A percentile compares a stretch with the other conserved stretches of the same genome.
These are phyloP conservation scores for Phania funesta DNA, from an alignment of 2,888 invertebrate genomes.

Conservation along the genomic window DNA sequence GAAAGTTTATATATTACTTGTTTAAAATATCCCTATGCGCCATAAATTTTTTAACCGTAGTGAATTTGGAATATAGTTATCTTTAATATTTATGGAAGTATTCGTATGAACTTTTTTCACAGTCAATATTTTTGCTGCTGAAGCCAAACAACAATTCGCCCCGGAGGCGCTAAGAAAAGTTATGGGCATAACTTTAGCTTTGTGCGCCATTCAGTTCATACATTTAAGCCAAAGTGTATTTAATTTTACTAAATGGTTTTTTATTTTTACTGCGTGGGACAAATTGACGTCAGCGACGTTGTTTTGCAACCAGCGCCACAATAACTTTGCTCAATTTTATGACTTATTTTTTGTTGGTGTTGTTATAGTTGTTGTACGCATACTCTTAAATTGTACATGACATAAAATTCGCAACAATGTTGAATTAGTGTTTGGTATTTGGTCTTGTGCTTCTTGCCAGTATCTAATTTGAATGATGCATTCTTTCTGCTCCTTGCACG, in stretches of 20 bases:
- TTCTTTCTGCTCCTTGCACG: neutral
- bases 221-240: too few relatives aligned
- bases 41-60: too few relatives aligned
- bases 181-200: neutral
- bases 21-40: too few relatives aligned
- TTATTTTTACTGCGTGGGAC: slow-evolving; percentile 49
- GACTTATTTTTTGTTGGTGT: slow-evolving; percentile 35
- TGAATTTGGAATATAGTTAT: too few relatives aligned
- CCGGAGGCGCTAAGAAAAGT: slow-evolving; percentile 28
- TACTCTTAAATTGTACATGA: slow-evolving; percentile 30
- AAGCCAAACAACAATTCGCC: neutral
- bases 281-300: slow-evolving; percentile 9
- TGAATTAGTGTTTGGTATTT: slow-evolving; percentile 55
- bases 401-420: slow-evolving; percentile 68
- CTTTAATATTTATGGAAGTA: neutral
- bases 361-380: slow-evolving; percentile 20
- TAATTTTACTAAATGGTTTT: neutral
- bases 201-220: neutral
- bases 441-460: slow-evolving; percentile 23
- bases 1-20: too few relatives aligned
- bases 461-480: slow-evolving; percentile 23
- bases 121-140: neutral
- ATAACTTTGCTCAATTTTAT: slow-evolving; percentile 43
- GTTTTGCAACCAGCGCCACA: neutral
- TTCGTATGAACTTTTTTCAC: neutral